A percentile compares a stretch with the other conserved stretches of the same genome.
These are phyloP conservation scores for Oryzias dopingdopingensis DNA, from an alignment of 2,797 vertebrate species.

Conservation along the genomic window DNA sequence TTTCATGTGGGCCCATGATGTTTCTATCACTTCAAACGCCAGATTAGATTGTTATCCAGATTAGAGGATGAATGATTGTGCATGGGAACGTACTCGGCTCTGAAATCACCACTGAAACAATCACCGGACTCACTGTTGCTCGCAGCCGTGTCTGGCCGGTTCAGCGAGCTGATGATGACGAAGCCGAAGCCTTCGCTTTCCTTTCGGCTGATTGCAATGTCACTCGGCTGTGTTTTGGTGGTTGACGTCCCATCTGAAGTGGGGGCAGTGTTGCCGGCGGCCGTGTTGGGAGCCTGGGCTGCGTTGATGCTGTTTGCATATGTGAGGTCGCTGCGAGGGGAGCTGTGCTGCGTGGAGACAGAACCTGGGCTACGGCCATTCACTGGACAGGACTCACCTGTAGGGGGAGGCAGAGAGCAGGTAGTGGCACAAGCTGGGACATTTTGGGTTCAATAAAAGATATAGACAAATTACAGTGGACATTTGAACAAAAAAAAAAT, in stretches of 20 bases:
- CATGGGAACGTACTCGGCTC: constrained; percentile 11
- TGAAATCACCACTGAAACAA: neutral
- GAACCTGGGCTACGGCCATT: constrained; percentile 95
- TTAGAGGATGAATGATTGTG: constrained; percentile 6
- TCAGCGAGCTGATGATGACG: constrained; percentile 98
- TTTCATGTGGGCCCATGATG: constrained; percentile 23
- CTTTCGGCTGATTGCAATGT: constrained; percentile 92
- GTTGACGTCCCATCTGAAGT: constrained; percentile 76
- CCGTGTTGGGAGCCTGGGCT: constrained; percentile 67
- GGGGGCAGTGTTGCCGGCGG: constrained; percentile 68
- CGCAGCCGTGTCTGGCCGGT: constrained; percentile 87
- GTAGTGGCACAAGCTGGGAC: neutral
- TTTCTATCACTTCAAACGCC: constrained; percentile 4
- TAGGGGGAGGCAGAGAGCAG: constrained; percentile 48
- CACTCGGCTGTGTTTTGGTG: constrained; percentile 84
- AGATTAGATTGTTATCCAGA: constrained; percentile 2
- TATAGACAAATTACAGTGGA: too few species aligned
- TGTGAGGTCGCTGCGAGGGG: constrained; percentile 91
- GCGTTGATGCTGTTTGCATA: constrained; percentile 85
- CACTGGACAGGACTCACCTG: constrained; percentile 90
- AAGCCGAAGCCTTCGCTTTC: constrained; percentile 98
- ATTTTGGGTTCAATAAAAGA: too few species aligned
- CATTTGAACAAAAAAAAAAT: too few species aligned
- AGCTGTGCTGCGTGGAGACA: constrained; percentile 94
- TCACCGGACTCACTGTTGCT: constrained; percentile 82